Evolutionary conservation across 2,888 invertebrate genomes (phyloP), one percentile per base, ranked within the genome.

Genomic region (Falcaria lacertinaria): DNA sequence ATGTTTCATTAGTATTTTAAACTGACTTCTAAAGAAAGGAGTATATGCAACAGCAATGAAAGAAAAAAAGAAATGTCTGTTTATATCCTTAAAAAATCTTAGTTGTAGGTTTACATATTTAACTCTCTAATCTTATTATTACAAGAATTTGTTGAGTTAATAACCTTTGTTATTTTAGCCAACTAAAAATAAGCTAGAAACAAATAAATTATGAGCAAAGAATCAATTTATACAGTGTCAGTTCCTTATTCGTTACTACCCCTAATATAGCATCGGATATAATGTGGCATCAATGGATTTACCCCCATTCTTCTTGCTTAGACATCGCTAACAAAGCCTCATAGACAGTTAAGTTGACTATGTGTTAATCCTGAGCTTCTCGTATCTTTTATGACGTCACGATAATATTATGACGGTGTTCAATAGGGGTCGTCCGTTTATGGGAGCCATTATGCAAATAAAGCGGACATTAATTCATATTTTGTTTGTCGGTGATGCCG

Each of bases 391-490:
- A 54, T 43, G 42, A 38, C 42, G 42, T 47, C 43, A 58, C 57
- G 59, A 64, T 67, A 60, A 69, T 66, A 63, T 62, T 60, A 65
- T 63, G 64, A 61, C 56, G 59, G 57, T 57, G 57, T 59, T 60
- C 54, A 60, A 60, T 69, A 60, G 61, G 58, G 59, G 57, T 65
- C 59, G 60, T 7, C 49, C 64, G 60, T 61, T 69, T 65, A 71
- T 64, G 62, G 58, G 60, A 53, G 53, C 58, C 60, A 70, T 71
- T 74, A 75, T 72, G 74, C 64, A 74, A 74, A 76, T 74, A 69
- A 60, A 56, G 56, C 48, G 57, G 54, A 65, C 66, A 66, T 70
- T 68, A 69, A 70, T 69, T 71, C 64, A 74, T 69, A 71, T 72
- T 70, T 72, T 70, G 74, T 69, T 72, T 70, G 69, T 54, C 60